Evolutionary conservation across 1,140 invertebrate genomes (phyloP), one percentile per base, ranked within the genome.

Genomic region (Phenacoccus solenopsis): DNA sequence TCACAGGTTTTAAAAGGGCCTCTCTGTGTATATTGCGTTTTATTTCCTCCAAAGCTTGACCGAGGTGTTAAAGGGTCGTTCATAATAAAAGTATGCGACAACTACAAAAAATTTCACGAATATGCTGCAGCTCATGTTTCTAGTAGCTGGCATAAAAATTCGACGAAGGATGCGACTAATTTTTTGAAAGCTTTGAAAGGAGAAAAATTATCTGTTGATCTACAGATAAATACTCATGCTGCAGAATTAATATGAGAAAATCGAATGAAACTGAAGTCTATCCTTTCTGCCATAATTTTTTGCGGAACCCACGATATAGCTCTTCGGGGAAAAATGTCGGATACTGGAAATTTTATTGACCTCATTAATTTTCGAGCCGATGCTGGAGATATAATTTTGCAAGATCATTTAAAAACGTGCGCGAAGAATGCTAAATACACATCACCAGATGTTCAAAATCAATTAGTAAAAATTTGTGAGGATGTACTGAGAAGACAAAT

Each of bases 361-460:
- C 56, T 76, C 49, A 70, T 73, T 28, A 70, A 73, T 70, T 74
- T 73, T 25, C 20, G 61, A 69, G 67, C 72, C 69, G 59, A 74
- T 35, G 20, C 70, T 67, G 73, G 73, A 35, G 71, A 75, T 72
- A 28, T 10, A 69, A 70, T 59, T 61, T 69, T 74, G 69, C 72
- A 70, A 28, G 59, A 72, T 27, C 72, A 74, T 68, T 70, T 74
- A 35, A 68, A 71, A n/a, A 71, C 22, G 5, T 30, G 64, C 9
- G 20, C 2, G 35, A 71, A 72, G 69, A 75, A 76, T 74, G 72
- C 73, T 69, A 28, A 67, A 64, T 76, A 75, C 59, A 70, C 70
- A 32, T 74, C 70, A 32, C 73, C 71, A 69, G 69, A 67, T 72
- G 75, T 75, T 72, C 74, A 76, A 75, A 76, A 77, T 71, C 72